These are phyloP conservation scores for Diachasmimorpha longicaudata DNA, from an alignment of 1,140 invertebrate species.

Conservation along the genomic window DNA sequence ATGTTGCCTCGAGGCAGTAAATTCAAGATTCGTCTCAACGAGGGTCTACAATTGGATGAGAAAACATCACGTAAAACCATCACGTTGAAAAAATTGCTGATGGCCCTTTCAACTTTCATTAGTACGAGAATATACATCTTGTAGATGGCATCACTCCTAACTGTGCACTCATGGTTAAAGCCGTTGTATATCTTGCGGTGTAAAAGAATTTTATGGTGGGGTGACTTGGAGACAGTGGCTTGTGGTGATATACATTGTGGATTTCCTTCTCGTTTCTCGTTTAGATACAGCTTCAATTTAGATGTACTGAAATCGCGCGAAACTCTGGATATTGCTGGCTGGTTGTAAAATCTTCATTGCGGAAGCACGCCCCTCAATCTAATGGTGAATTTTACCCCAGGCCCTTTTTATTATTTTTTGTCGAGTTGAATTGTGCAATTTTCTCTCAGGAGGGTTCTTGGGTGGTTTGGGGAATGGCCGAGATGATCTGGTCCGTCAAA, in stretches of 20 bases:
- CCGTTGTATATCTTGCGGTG: not conserved
- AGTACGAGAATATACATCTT: not conserved
- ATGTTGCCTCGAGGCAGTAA: no score
- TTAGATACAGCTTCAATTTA: constrained; percentile 46
- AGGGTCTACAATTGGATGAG: not conserved
- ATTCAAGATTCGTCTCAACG: not conserved
- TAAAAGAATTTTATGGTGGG: not conserved
- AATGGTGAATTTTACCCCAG: not conserved
- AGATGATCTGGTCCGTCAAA: not conserved
- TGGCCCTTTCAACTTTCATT: not conserved
- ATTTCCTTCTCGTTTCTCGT: constrained; percentile 25
- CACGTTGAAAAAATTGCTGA: not conserved
- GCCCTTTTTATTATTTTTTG: not conserved
- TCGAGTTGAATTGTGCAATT: not conserved
- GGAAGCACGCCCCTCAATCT: constrained; percentile 1
- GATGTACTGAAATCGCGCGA: constrained; percentile 43
- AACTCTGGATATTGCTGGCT: constrained; percentile 35
- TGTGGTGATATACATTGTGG: not conserved
- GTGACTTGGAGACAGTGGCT: not conserved
- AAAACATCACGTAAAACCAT: no score
- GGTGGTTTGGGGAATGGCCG: not conserved
- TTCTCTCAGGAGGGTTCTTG: not conserved
- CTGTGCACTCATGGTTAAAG: not conserved
- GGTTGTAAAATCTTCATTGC: constrained; percentile 43
- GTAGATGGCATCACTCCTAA: not conserved